Percentiles rank a stretch among this genome's conserved stretches.
Evolutionary conservation across 2,888 invertebrate species (phyloP).

Genomic region (Spodoptera exigua): DNA sequence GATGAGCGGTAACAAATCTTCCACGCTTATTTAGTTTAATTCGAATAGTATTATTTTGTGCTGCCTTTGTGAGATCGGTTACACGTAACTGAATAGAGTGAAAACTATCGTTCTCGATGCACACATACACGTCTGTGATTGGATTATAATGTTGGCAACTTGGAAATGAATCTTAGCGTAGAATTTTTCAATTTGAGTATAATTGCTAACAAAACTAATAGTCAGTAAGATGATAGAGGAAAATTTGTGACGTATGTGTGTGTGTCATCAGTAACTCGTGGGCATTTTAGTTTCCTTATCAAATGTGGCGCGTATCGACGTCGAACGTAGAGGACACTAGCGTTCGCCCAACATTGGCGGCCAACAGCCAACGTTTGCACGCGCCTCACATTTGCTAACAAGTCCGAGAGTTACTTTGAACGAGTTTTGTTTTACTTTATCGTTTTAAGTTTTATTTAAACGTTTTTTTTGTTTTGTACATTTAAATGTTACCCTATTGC

Average conservation of each 20-base stretch:
- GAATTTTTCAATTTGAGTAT: slow-evolving; percentile 48
- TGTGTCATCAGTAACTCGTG: slow-evolving; percentile 62
- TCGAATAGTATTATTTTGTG: slow-evolving; percentile 62
- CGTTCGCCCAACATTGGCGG: slow-evolving; percentile 71
- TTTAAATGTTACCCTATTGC: slow-evolving; percentile 72
- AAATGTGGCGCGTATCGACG: slow-evolving; percentile 69
- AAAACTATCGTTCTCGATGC: slow-evolving; percentile 47
- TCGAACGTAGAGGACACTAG: slow-evolving; percentile 48
- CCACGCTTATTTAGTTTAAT: slow-evolving; percentile 65
- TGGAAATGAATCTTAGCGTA: slow-evolving; percentile 32
- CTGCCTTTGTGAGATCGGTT: slow-evolving; percentile 66
- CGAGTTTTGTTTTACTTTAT: slow-evolving; percentile 74
- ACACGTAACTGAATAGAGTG: slow-evolving; percentile 51
- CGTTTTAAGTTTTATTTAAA: slow-evolving; percentile 73
- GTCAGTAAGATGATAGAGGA: slow-evolving; percentile 57
- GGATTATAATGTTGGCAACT: slow-evolving; percentile 40
- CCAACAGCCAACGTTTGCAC: slow-evolving; percentile 71
- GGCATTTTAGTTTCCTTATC: slow-evolving; percentile 69
- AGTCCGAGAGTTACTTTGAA: slow-evolving; percentile 74
- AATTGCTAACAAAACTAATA: slow-evolving; percentile 54
- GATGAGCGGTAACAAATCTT: slow-evolving; percentile 62
- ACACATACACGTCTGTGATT: slow-evolving; percentile 40
- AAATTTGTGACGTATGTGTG: slow-evolving; percentile 58
- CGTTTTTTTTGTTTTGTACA: slow-evolving; percentile 70
- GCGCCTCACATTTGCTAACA: slow-evolving; percentile 77